These are phyloP conservation scores for Hydra vulgaris DNA, from an alignment of 30 jellyfish, hydroid and myxozoan species.

Conservation along the genomic window DNA sequence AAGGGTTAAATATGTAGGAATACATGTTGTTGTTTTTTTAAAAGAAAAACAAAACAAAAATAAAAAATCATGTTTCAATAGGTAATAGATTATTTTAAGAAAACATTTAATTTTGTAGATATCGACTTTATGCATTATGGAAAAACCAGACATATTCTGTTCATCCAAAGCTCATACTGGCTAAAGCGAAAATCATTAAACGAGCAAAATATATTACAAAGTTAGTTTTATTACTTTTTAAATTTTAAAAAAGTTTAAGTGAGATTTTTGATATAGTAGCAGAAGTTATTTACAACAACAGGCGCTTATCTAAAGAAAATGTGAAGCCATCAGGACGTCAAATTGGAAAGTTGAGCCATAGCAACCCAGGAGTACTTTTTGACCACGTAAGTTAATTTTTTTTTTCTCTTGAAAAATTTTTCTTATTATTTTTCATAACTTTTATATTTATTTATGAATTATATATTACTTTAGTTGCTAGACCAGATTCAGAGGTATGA, in stretches of 20 bases:
- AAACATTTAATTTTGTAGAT: conserved; percentile 13
- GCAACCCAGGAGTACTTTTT: conserved; percentile 81
- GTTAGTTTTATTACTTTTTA: conserved; percentile 29
- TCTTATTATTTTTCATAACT: background rate
- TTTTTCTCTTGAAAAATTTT: background rate
- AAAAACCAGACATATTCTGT: conserved; percentile 48
- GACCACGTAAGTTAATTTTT: conserved; percentile 44
- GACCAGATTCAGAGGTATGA: conserved; percentile 89
- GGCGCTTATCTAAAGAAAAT: conserved; percentile 89
- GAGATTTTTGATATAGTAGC: background rate
- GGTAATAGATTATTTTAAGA: too few species aligned
- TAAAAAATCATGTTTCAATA: too few species aligned
- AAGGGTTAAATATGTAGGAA: too few species aligned
- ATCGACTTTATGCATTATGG: conserved; percentile 89
- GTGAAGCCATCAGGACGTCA: conserved; percentile 94
- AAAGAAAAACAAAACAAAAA: too few species aligned
- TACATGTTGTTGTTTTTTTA: too few species aligned
- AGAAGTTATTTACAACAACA: background rate
- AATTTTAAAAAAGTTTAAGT: background rate
- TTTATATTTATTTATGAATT: background rate
- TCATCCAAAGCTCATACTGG: conserved; percentile 68
- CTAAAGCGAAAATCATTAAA: conserved; percentile 73
- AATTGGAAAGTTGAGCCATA: conserved; percentile 92
- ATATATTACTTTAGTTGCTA: conserved; percentile 43
- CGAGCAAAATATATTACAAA: conserved; percentile 80